These are phyloP conservation scores for Hirtodrosophila duncani DNA, from an alignment of 2,888 invertebrate genomes.

Conservation along the genomic window DNA sequence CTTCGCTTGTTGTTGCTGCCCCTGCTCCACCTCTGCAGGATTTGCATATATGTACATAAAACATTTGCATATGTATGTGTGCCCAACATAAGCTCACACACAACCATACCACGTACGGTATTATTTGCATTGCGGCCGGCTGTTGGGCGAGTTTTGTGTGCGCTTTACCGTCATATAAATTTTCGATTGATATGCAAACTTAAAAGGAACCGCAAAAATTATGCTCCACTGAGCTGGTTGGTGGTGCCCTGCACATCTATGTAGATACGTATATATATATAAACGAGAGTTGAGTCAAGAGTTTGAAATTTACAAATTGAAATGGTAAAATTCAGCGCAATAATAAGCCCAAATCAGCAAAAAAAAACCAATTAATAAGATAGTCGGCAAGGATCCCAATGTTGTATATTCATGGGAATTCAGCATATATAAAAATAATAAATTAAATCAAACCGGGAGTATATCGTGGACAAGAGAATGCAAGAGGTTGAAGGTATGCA, in stretches of 20 bases:
- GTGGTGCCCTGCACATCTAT: conserved; percentile 10
- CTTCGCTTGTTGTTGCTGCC: not conserved
- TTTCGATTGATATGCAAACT: conserved; percentile 77
- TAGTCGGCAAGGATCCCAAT: no score
- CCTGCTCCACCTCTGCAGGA: conserved; percentile 28
- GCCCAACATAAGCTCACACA: conserved; percentile 36
- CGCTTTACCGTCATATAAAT: conserved; percentile 66
- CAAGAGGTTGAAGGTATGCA: no score
- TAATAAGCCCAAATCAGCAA: no score
- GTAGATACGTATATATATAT: not conserved
- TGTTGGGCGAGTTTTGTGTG: conserved; percentile 24
- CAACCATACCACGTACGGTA: conserved; percentile 22
- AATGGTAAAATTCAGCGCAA: no score
- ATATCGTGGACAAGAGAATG: no score
- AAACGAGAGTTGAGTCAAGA: no score
- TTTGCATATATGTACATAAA: conserved; percentile 71
- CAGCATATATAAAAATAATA: no score
- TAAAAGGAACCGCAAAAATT: conserved; percentile 76
- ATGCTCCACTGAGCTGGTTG: conserved; percentile 72
- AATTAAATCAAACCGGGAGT: no score
- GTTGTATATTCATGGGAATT: no score
- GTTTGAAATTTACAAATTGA: no score
- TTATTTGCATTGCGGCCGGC: conserved; percentile 52
- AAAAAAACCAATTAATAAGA: no score
- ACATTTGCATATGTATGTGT: conserved; percentile 64